A percentile compares a stretch with the other conserved stretches of the same genome.
phyloP scores from a whole-genome alignment of 2,113 vertebrate genomes.

The Oryzias melastigma region DNA sequence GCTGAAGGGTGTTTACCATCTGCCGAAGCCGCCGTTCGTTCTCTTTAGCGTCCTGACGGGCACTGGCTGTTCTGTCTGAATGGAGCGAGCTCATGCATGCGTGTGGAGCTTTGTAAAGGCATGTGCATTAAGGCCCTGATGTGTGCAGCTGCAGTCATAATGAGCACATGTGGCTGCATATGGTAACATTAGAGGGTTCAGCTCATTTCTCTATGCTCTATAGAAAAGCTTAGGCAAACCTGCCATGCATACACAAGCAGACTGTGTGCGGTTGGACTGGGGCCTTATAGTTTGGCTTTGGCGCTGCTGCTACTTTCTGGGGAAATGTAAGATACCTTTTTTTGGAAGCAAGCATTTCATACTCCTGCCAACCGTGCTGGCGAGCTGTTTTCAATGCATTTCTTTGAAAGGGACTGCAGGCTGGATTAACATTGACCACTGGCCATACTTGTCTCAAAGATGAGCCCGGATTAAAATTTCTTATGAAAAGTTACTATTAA shows the following conservation, averaged over 20 bases:
- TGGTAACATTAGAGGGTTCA: background rate
- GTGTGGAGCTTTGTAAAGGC: background rate
- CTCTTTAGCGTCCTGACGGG: background rate
- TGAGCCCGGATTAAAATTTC: too few species aligned
- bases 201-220: background rate
- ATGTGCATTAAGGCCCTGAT: background rate
- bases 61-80: conserved; percentile 1
- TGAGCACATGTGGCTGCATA: background rate
- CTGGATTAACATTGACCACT: too few species aligned
- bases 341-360: too few species aligned
- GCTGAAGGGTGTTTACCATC: background rate
- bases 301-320: too few species aligned
- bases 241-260: background rate
- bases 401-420: too few species aligned
- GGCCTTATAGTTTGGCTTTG: too few species aligned
- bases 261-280: background rate
- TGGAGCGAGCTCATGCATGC: background rate
- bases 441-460: too few species aligned
- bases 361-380: too few species aligned
- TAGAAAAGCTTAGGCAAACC: too few species aligned
- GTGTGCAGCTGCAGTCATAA: conserved; percentile 1
- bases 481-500: too few species aligned
- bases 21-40: background rate
- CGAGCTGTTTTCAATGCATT: too few species aligned
- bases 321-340: too few species aligned